Base-by-base conservation (phyloP, 2,113 vertebrate species). In the Pseudonaja textilis region DNA sequence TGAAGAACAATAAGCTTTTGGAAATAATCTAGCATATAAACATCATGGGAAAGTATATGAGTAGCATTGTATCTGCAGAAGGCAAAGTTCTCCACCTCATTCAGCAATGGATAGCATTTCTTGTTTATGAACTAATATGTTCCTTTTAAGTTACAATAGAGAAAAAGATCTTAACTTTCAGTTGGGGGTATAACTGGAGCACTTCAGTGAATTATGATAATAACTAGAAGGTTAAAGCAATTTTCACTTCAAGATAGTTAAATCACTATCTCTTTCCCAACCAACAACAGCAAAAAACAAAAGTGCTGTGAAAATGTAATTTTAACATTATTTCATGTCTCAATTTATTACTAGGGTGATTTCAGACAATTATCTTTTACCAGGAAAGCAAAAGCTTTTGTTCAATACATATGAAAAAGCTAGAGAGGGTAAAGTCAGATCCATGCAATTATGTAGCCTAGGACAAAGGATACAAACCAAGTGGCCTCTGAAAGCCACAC, bases 141-240 rank as follows among this genome's bases (percentile, higher is more conserved):
- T 95, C 87, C 94, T 89, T 74, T 93, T 96, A 94, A 88, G 90
- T 94, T 94, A 92, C 94, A 95, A 91, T 89, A 47, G 95, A 94
- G 34, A 90, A 94, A 90, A 94, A 55, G 22, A 47, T 85, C 93
- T 92, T 93, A 92, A 88, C 90, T 55, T 91, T 85, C 92, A 92
- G 74, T 88, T 81, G 92, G 59, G 81, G 95, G 81, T 88, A 88
- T 93, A 95, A 95, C 94, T 90, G 94, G 95, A 94, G 45, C 61
- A 95, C 93, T 87, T 47, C 14, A 54, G 47, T 87, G 4, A 45
- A 92, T 29, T 88, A 92, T 50, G 94, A 91, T 95, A 95, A 94
- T 87, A 92, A 93, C 69, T 69, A 29, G 94, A 93, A 94, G 42
- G 3, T 89, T 91, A 87, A 96, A 95, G 94, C 52, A 90, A 88